These are phyloP conservation scores for Anastatus disparis DNA, from an alignment of 1,140 invertebrate genomes.

Conservation along the genomic window DNA sequence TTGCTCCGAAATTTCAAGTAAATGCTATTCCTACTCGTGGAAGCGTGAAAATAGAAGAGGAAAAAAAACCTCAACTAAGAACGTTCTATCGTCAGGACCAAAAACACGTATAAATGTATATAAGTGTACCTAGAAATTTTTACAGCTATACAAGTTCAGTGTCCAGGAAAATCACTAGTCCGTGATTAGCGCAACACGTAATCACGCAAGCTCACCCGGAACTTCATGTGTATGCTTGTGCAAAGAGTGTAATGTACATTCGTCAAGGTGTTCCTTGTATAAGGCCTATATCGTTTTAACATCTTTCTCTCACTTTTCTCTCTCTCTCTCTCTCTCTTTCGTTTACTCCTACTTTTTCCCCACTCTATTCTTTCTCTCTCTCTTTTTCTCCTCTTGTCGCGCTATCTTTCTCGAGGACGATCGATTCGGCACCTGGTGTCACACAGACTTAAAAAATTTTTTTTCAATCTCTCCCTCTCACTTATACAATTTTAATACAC, in stretches of 20 bases:
- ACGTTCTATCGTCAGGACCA: too few species aligned
- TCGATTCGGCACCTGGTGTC: neutral
- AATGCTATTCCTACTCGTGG: too few species aligned
- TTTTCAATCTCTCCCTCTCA: too few species aligned
- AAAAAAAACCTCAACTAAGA: too few species aligned
- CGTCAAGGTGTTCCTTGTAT: neutral
- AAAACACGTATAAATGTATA: too few species aligned
- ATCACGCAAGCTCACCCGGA: neutral
- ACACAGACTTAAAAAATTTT: too few species aligned
- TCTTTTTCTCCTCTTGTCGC: neutral
- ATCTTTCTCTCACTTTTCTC: neutral
- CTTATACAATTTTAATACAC: too few species aligned
- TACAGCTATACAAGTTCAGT: too few species aligned
- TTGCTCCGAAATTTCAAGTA: too few species aligned
- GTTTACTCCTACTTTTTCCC: neutral
- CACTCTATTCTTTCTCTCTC: neutral
- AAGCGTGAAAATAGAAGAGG: too few species aligned
- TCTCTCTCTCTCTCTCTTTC: neutral
- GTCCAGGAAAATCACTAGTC: neutral
- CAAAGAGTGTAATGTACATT: neutral
- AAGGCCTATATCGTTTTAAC: too few species aligned
- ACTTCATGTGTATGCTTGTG: neutral
- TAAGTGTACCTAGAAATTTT: too few species aligned
- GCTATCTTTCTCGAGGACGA: neutral
- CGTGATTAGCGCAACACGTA: constrained; percentile 5